Conservation (phyloP, 1,140 invertebrate genomes). For the Lepidurus arcticus region DNA sequence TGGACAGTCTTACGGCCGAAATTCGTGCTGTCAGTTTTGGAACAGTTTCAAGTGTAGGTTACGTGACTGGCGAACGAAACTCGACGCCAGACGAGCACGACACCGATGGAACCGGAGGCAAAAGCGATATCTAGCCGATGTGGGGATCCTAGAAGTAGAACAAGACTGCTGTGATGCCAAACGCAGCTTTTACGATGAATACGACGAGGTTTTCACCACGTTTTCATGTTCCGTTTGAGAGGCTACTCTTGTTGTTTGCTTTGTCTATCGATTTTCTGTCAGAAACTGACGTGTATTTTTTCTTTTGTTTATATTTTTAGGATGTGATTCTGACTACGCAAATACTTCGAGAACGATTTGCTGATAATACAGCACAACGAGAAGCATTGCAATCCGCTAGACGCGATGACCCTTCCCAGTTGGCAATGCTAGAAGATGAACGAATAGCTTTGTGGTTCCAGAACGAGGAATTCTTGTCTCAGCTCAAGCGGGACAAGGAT, state of each 20-base stretch:
- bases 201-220: constrained; percentile 8
- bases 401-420: constrained; percentile 49
- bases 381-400: constrained; percentile 41
- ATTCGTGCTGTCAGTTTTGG: not conserved
- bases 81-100: constrained; percentile 16
- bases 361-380: constrained; percentile 45
- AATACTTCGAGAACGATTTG: constrained; percentile 48
- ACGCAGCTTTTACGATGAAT: not conserved
- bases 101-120: constrained; percentile 25
- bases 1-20: not conserved
- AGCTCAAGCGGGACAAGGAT: constrained; percentile 79
- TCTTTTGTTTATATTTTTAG: constrained; percentile 31
- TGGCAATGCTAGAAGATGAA: constrained; percentile 60
- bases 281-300: not conserved
- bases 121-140: not conserved
- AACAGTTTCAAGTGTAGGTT: not conserved
- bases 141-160: not conserved
- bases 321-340: constrained; percentile 42
- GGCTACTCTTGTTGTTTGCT: not conserved
- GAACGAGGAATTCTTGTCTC: constrained; percentile 87
- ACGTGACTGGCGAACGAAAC: not conserved
- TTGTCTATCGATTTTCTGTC: not conserved
- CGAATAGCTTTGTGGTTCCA: constrained; percentile 81
- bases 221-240: not conserved
- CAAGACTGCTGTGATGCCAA: not conserved